These are phyloP conservation scores for Sycophila sp. DNA, from an alignment of 1,140 invertebrate species.

Conservation along the genomic window DNA sequence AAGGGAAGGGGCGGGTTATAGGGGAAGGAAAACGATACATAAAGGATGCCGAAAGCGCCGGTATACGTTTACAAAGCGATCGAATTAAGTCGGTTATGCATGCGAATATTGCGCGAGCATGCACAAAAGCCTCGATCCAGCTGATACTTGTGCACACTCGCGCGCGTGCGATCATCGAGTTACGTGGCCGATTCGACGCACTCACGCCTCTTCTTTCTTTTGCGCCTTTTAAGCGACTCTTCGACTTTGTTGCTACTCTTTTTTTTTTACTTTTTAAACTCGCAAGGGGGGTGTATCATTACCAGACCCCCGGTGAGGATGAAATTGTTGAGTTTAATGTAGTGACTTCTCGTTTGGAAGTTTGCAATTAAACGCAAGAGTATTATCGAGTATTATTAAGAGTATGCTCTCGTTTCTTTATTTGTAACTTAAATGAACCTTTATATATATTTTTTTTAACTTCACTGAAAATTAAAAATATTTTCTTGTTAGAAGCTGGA, in stretches of 20 bases:
- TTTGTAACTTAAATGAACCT: too few species aligned
- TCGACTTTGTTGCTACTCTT: background rate
- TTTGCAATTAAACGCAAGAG: constrained; percentile 26
- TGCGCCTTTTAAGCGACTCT: background rate
- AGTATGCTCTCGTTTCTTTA: too few species aligned
- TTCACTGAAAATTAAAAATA: too few species aligned
- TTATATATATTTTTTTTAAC: too few species aligned
- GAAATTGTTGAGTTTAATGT: constrained; percentile 1
- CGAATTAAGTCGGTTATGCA: constrained; percentile 21
- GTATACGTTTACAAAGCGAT: constrained; percentile 19
- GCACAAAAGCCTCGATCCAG: background rate
- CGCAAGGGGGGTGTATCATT: background rate
- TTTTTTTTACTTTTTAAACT: background rate
- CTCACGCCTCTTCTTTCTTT: background rate
- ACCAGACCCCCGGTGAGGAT: constrained; percentile 18
- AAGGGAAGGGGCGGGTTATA: background rate
- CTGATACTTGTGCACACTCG: background rate
- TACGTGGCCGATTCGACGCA: constrained; percentile 18
- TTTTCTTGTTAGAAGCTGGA: too few species aligned
- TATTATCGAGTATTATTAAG: too few species aligned
- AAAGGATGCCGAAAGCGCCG: constrained; percentile 31
- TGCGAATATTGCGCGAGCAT: background rate
- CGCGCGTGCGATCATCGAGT: background rate
- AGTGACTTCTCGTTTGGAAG: constrained; percentile 15
- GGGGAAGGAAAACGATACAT: too few species aligned